Evolutionary conservation across 2,888 invertebrate genomes (phyloP).

Genomic region (Rhodophaea formosa): DNA sequence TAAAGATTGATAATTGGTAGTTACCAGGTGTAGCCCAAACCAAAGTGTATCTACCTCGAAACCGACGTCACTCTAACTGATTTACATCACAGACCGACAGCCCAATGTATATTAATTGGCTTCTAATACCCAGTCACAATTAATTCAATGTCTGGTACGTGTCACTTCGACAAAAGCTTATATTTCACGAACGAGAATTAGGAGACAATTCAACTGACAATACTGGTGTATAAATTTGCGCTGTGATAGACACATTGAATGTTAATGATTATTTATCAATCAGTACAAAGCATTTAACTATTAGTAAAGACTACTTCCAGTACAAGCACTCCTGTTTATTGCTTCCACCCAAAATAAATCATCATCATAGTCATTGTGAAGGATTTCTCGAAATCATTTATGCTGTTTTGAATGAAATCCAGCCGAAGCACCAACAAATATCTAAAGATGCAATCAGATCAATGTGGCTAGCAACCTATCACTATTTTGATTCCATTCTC

Average conservation of each 20-base stretch:
- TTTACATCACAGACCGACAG: slow-evolving; percentile 5
- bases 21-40: not conserved
- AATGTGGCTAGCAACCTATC: too few species aligned
- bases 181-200: not conserved
- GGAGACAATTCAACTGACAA: not conserved
- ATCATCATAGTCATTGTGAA: too few species aligned
- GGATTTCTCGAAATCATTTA: too few species aligned
- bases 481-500: too few species aligned
- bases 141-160: not conserved
- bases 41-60: not conserved
- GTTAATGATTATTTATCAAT: not conserved
- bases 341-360: too few species aligned
- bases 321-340: too few species aligned
- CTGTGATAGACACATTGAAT: not conserved
- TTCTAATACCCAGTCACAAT: slow-evolving; percentile 1
- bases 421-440: too few species aligned
- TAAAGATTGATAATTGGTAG: not conserved
- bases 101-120: slow-evolving; percentile 12
- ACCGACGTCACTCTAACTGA: not conserved
- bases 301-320: too few species aligned
- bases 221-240: not conserved
- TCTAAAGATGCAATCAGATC: too few species aligned
- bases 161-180: slow-evolving; percentile 5
- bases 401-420: too few species aligned
- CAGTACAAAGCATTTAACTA: not conserved